Evolutionary conservation across 2,888 invertebrate species (phyloP).

Genomic region (Thymelicus lineola): DNA sequence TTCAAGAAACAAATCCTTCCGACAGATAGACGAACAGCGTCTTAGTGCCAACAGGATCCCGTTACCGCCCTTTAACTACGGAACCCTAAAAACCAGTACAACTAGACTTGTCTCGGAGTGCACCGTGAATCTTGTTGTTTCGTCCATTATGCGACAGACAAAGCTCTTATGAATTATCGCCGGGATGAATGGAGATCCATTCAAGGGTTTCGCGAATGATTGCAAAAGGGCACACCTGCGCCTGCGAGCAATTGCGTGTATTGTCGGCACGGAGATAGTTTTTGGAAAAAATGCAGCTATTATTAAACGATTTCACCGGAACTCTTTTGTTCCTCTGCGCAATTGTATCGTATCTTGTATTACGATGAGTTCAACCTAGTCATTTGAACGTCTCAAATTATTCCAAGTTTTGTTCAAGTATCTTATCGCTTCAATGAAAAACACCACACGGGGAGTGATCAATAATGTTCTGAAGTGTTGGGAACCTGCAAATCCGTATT

Average conservation of each 20-base stretch:
- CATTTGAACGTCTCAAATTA: too few relatives aligned
- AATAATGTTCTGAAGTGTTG: too few relatives aligned
- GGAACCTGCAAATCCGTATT: too few relatives aligned
- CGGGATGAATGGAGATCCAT: constrained; percentile 37
- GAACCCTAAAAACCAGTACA: constrained; percentile 16
- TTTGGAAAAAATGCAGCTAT: constrained; percentile 13
- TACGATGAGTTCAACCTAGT: too few relatives aligned
- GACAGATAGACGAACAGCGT: too few relatives aligned
- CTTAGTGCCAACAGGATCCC: too few relatives aligned
- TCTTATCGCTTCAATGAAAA: too few relatives aligned
- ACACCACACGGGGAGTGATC: too few relatives aligned
- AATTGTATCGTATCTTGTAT: background rate
- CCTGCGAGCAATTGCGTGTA: constrained; percentile 11
- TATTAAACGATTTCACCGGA: background rate
- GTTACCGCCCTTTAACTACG: too few relatives aligned
- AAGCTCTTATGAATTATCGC: constrained; percentile 44
- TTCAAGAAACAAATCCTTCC: too few relatives aligned
- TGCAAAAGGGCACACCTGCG: constrained; percentile 20
- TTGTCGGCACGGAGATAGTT: constrained; percentile 20
- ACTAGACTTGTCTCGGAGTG: constrained; percentile 14
- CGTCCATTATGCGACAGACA: constrained; percentile 26
- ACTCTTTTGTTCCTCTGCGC: background rate
- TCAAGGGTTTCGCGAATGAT: constrained; percentile 15
- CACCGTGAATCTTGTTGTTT: constrained; percentile 23
- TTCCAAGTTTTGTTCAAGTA: too few relatives aligned